Base-by-base conservation (phyloP, 2,888 invertebrate genomes). In the Cyaniris semiargus region DNA sequence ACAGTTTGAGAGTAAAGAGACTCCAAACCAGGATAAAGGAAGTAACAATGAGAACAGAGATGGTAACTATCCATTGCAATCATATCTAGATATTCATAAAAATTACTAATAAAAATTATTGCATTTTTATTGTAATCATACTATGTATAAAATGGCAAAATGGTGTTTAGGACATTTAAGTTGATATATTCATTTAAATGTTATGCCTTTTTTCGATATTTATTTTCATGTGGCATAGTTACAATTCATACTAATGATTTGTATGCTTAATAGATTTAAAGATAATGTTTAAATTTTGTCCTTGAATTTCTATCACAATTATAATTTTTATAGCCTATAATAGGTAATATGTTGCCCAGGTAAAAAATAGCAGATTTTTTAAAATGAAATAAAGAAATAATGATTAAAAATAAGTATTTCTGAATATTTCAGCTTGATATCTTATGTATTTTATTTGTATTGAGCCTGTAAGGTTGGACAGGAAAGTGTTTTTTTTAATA, bases 1-100 rank as follows among this genome's bases (percentile, higher is more conserved):
- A 83, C 89, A 89, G 83, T 89, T 88, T 83, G 93, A 94, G 83
- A 86, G 87, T 81, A 94, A 94, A 84, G 93, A 94, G 81, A 81
- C 87, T 82, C 79, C 84, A 82, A 79, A 87, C 82, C 90, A 89
- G 83, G 91, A 92, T 80, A 92, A 93, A 84, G 86, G 87, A 80
- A 81, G 80, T 79, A 79, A 81, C 81, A 82, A 84, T 80, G 90
- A 89, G 77, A 86, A 83, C 82, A 88, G 88, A 86, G 91, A 91
- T 86, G 90, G 91, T 90, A 84, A 77, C 78, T 71, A 23, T 77
- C 70, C n/a, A 72, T 48, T 27, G 18, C 53, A 74, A 31, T 31
- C 1, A 66, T 15, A 23, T 5, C 27, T 34, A 1, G 1, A 13
- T 15, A 66, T 31, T 66, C 21, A 66, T 66, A 66, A 66, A 23